Evolutionary conservation across 2,888 invertebrate species (phyloP), one percentile per base, ranked within the genome.

Genomic region (Apamea monoglypha): DNA sequence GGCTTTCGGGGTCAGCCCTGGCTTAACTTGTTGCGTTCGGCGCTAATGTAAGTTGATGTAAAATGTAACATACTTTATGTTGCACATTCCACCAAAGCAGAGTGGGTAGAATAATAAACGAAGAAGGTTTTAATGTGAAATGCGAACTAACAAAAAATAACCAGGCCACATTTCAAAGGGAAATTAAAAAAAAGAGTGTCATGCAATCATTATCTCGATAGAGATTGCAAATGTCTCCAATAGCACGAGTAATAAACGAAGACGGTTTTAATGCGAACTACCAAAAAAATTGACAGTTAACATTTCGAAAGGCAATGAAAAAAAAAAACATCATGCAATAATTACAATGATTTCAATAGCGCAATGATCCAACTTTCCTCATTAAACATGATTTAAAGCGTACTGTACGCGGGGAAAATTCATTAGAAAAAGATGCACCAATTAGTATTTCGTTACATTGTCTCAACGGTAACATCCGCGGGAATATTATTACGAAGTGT

Each of bases 21-120:
- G 88, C 92, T 90, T 93, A 88, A 95, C 95, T 95, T 95, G 95
- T 95, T 95, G 95, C 95, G 91, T 92, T 91, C 90, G 85, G 75
- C 47, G 83, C 84, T 89, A 89, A 89, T 89, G 85, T 87, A 89
- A 86, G 81, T 78, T 81, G 75, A 68, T 83, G 80, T 84, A 87
- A 88, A 88, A 87, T 86, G 88, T 84, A 82, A 79, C 76, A 76
- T 85, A 86, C 85, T 85, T 84, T 76, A 83, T 79, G 12, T 68
- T 83, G 74, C 79, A 68, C 81, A n/a, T n/a, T 80, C 67, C 10
- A 56, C 53, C 64, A 14, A 40, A 44, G 72, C 69, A 69, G 40
- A 68, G 18, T 53, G n/a, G 36, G 16, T 53, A 14, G 68, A 76
- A 88, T 70, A 63, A 32, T 63, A 53, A 79, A 76, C 10, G 29